Base-by-base conservation (phyloP, 2,797 vertebrate species). In the Phoxinus dragarum region DNA sequence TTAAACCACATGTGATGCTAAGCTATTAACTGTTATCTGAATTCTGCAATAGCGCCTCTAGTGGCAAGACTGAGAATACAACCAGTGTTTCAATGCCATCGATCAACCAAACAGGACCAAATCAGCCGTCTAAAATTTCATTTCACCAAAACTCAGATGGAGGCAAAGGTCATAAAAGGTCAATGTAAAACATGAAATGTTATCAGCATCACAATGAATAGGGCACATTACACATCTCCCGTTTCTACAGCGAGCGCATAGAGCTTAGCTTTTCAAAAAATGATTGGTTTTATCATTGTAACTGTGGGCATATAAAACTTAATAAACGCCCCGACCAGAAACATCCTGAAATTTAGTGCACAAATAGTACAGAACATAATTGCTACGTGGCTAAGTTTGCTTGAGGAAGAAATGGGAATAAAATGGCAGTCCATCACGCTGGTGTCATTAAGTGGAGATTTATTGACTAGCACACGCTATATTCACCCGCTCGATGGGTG, bases 401-500 rank as follows among this genome's bases (percentile, higher is more conserved):
- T 61, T 17, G 14, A 34, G 72, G 47, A 83, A 83, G 76, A 78
- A 56, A 68, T 40, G 47, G 16, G 61, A 84, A 84, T 76, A 36
- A 61, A 82, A 66, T 75, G 80, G 66, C 36, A 71, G 64, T 54
- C 14, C 72, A 40, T 82, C 71, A 75, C 4, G 31, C 17, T 9
- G 44, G 11, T 21, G 44, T 81, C 80, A 81, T 81, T 81, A 71
- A 54, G 66, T 38, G 66, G 47, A 66, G 66, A 38, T 38, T 40
- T 77, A 77, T 76, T 56, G 64, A 82, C 68, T 61, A 14, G 67
- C 49, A 12, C 67, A 52, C 80, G 56, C 52, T 77, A 77, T 77
- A 59, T 81, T 81, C 67, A 56, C 66, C 42, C 47, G 80, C 80
- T 82, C 80, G 49, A 69, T 81, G 80, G 52, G 68, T 82, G 68